Evolutionary conservation across 2,113 vertebrate genomes (phyloP).

Genomic region (Xiphophorus hellerii): DNA sequence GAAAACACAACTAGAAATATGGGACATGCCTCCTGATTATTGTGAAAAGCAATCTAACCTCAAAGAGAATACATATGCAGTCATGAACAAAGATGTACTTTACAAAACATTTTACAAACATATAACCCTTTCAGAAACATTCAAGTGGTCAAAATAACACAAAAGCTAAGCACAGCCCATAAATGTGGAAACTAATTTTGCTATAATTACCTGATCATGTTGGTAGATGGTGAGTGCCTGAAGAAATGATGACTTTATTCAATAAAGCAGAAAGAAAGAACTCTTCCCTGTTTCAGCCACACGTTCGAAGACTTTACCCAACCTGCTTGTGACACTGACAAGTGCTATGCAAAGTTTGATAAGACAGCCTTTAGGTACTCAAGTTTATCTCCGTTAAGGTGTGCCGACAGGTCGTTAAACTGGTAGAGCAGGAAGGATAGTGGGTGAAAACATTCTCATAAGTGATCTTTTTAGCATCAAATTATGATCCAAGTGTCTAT

Average conservation of each 20-base stretch:
- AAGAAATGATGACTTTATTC: neutral
- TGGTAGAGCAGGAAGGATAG: neutral
- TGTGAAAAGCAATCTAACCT: too few species aligned
- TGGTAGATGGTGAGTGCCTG: neutral
- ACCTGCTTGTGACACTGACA: neutral
- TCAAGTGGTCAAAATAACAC: too few species aligned
- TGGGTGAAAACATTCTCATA: neutral
- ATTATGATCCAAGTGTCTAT: too few species aligned
- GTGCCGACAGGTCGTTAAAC: neutral
- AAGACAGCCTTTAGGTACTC: neutral
- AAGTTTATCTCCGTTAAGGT: neutral
- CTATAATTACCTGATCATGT: neutral
- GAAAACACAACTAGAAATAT: too few species aligned
- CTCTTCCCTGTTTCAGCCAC: too few species aligned
- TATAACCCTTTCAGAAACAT: too few species aligned
- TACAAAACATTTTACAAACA: too few species aligned
- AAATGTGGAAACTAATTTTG: neutral
- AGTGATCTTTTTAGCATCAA: too few species aligned
- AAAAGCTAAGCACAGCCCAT: neutral
- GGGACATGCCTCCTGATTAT: too few species aligned
- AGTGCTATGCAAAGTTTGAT: neutral
- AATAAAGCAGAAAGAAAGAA: neutral
- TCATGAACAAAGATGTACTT: too few species aligned
- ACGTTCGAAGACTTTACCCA: accelerated
- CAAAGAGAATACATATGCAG: too few species aligned